Conservation (phyloP, 1,140 invertebrate genomes). For the Drosophila asahinai region DNA sequence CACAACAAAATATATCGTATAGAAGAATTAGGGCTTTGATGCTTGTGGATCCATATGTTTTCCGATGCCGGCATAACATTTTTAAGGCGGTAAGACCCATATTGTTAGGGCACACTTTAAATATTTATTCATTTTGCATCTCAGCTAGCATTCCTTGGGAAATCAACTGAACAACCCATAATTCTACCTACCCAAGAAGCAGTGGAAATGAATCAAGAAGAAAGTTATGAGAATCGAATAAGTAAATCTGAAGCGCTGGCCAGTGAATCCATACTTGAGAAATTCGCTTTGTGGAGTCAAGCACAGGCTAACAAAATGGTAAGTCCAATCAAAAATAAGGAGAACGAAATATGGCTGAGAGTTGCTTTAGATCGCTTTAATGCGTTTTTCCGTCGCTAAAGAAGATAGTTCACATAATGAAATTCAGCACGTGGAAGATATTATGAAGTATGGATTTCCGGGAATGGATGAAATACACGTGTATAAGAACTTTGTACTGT, state of each 20-base stretch:
- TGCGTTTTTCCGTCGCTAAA: constrained; percentile 28
- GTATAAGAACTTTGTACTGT: constrained; percentile 96
- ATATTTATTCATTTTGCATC: not conserved
- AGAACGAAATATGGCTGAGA: not conserved
- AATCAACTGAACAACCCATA: too few relatives aligned
- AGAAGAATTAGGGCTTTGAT: constrained; percentile 43
- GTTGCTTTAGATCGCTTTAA: constrained; percentile 40
- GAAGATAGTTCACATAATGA: not conserved
- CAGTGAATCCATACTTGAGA: constrained; percentile 19
- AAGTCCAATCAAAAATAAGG: not conserved
- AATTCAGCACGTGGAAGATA: constrained; percentile 87
- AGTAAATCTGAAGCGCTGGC: not conserved
- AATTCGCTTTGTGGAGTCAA: constrained; percentile 24
- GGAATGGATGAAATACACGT: constrained; percentile 94
- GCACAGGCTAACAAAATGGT: constrained; percentile 18
- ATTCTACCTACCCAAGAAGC: too few relatives aligned
- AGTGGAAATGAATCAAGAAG: too few relatives aligned
- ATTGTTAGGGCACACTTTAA: not conserved
- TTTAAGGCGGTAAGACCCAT: constrained; percentile 47
- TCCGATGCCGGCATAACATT: constrained; percentile 37
- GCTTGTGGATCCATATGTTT: constrained; percentile 56
- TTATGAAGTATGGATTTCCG: constrained; percentile 97
- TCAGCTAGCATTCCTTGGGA: constrained; percentile 17
- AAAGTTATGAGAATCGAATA: too few relatives aligned
- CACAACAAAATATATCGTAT: constrained; percentile 58